Evolutionary conservation across 2,113 vertebrate genomes (phyloP).

Genomic region (Lipotes vexillifer): DNA sequence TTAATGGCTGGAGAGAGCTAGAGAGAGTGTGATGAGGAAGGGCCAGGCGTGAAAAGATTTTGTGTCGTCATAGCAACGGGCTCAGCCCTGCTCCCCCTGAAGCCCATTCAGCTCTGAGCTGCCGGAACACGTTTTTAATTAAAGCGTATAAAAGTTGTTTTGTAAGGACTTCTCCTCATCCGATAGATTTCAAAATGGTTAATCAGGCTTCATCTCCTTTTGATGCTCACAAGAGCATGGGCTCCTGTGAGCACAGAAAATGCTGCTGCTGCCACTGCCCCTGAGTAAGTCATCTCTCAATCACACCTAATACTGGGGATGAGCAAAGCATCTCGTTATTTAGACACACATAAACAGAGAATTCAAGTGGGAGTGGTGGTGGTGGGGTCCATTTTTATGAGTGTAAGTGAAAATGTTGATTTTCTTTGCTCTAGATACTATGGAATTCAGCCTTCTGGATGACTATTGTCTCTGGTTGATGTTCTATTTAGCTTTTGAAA

Average conservation of each 20-base stretch:
- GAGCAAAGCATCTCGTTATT: constrained; percentile 19
- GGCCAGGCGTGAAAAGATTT: constrained; percentile 83
- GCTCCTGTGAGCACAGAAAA: constrained; percentile 44
- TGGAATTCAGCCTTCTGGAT: neutral
- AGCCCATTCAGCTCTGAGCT: constrained; percentile 83
- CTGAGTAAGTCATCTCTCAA: constrained; percentile 71
- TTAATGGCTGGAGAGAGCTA: constrained; percentile 63
- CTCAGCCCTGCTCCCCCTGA: constrained; percentile 82
- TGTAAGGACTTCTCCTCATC: constrained; percentile 78
- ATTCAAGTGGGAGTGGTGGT: neutral
- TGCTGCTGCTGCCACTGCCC: neutral
- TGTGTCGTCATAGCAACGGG: constrained; percentile 87
- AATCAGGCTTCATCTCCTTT: constrained; percentile 80
- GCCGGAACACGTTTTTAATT: constrained; percentile 80
- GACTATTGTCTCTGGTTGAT: neutral
- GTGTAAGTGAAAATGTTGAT: neutral
- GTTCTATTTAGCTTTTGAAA: constrained; percentile 25
- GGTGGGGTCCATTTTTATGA: neutral
- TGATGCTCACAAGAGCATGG: constrained; percentile 79
- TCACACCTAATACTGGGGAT: constrained; percentile 50
- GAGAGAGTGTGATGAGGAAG: constrained; percentile 72
- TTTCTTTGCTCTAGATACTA: constrained; percentile 9
- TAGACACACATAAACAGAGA: constrained; percentile 38
- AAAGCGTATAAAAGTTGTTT: constrained; percentile 81
- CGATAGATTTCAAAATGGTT: constrained; percentile 78